Evolutionary conservation across 2,113 vertebrate species (phyloP).

Genomic region (Scalopus aquaticus): DNA sequence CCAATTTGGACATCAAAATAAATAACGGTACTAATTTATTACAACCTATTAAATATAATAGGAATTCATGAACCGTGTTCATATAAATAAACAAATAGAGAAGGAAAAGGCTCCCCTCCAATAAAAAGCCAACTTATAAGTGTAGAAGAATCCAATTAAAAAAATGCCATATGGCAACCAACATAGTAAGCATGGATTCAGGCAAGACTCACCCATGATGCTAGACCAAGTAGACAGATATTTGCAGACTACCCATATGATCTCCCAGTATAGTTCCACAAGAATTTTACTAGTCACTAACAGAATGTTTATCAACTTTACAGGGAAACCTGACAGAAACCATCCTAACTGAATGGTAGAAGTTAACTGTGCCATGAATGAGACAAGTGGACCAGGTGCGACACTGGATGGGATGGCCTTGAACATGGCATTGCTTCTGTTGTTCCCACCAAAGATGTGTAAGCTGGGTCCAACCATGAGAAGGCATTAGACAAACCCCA

Average conservation of each 20-base stretch:
- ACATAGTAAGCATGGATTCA: neutral
- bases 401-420: neutral
- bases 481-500: neutral
- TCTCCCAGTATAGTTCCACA: neutral
- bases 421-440: neutral
- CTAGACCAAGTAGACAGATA: neutral
- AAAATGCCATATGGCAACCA: neutral
- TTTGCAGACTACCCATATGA: neutral
- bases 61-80: neutral
- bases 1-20: neutral
- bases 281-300: neutral
- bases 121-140: neutral
- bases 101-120: neutral
- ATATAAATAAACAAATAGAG: neutral
- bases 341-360: neutral
- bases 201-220: neutral
- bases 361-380: neutral
- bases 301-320: neutral
- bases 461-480: neutral
- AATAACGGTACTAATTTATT: slow-evolving; percentile 4
- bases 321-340: neutral
- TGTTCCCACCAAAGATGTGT: neutral
- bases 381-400: rapidly evolving
- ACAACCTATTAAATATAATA: neutral
- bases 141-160: neutral